Conservation (phyloP, 2,888 invertebrate species). For the Plebejus argus region DNA sequence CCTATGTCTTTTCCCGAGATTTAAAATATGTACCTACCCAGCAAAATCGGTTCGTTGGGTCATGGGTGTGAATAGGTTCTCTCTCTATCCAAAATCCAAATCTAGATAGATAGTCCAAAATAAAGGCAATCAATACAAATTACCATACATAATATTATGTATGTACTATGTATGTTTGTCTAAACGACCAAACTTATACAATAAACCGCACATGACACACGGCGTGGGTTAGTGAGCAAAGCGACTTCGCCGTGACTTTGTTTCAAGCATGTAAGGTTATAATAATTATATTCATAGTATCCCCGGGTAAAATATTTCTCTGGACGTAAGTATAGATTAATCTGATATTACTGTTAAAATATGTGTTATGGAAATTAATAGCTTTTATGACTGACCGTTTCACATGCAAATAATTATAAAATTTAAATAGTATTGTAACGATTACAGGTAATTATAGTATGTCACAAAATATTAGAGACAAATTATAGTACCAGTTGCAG, state of each 20-base stretch:
- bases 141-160: not conserved
- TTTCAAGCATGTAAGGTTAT: too few relatives aligned
- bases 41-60: too few relatives aligned
- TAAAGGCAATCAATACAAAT: conserved; percentile 1
- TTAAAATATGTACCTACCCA: too few relatives aligned
- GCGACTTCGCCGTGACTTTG: too few relatives aligned
- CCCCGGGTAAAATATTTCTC: not conserved
- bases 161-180: conserved; percentile 8
- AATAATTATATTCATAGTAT: too few relatives aligned
- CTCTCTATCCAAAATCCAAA: too few relatives aligned
- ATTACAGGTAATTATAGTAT: too few relatives aligned
- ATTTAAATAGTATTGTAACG: not conserved
- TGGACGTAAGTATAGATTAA: not conserved
- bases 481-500: too few relatives aligned
- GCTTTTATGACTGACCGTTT: not conserved
- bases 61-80: too few relatives aligned
- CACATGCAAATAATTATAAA: not conserved
- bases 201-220: conserved; percentile 5
- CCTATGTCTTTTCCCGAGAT: too few relatives aligned
- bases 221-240: not conserved
- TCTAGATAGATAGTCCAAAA: not conserved
- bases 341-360: not conserved
- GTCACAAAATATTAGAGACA: too few relatives aligned
- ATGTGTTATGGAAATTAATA: not conserved
- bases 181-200: not conserved